Base-by-base conservation (phyloP, 2,888 invertebrate species). In the Noctuana brunneofusca region DNA sequence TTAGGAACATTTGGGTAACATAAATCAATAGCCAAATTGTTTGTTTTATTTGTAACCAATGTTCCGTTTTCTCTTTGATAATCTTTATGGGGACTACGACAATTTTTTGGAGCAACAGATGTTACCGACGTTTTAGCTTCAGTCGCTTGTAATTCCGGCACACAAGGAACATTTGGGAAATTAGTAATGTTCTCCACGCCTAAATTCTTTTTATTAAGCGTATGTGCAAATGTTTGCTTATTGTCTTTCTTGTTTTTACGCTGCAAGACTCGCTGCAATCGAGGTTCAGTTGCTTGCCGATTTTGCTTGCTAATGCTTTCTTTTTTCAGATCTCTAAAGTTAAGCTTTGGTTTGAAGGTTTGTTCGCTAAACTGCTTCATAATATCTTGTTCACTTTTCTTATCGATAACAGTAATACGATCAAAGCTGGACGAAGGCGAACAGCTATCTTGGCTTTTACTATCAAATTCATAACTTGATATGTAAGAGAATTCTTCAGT, bases 401-500 rank as follows among this genome's bases (percentile, higher is more conserved):
- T 86, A 55, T 84, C 79, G 58, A 90, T 86, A 8, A 90, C 87
- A 0, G 89, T 90, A 24, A 89, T 71, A 54, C 87, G 81, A 71
- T 86, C 88, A 67, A 76, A 72, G 72, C 88, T 89, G 1, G 86
- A 81, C 2, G 81, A 75, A 43, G 67, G 79, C 8, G 88, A 84
- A 64, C 72, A 70, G 65, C 69, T 74, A 16, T 64, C 67, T 49
- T 71, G 69, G 35, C 77, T 71, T 64, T 73, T 77, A 30, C 70
- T 74, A 41, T 80, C 78, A 43, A 84, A 68, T 63, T 83, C 79
- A 59, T 75, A 81, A 66, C 79, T 84, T 53, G 86, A 84, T 68
- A 88, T 83, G 59, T 84, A 87, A 5, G 87, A 78, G 68, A 84
- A 78, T 69, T 89, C 82, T 75, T 87, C 81, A 0, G 87, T 87